Conservation (phyloP, 2,888 invertebrate species). For the Phragmatobia fuliginosa region DNA sequence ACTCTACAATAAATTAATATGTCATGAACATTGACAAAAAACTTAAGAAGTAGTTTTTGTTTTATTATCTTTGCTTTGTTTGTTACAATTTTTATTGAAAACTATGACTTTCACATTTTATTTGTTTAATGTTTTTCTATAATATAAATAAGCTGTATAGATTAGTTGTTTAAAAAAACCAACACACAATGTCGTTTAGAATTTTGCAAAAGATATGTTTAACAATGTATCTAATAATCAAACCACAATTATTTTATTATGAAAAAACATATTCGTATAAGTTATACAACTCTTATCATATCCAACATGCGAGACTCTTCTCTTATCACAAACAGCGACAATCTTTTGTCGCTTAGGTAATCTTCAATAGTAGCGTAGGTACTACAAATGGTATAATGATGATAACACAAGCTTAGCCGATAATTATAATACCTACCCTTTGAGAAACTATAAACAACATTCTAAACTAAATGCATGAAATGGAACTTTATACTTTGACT, state of each 20-base stretch:
- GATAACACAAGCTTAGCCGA: background rate
- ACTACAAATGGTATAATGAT: background rate
- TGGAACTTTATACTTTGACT: background rate
- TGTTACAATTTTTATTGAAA: too few relatives aligned
- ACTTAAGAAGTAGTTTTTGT: too few relatives aligned
- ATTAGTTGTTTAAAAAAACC: too few relatives aligned
- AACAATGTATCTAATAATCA: background rate
- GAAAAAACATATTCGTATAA: background rate
- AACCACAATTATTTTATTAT: background rate
- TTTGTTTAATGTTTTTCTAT: too few relatives aligned
- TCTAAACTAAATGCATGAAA: background rate
- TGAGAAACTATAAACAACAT: background rate
- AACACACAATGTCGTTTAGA: too few relatives aligned
- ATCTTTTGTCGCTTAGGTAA: background rate
- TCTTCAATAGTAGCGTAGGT: background rate
- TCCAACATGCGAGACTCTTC: background rate
- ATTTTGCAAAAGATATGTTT: background rate
- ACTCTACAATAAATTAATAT: too few relatives aligned
- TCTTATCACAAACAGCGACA: background rate
- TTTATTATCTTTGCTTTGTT: too few relatives aligned
- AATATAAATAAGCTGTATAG: too few relatives aligned
- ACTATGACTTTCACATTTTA: too few relatives aligned
- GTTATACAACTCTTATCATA: background rate
- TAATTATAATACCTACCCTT: background rate
- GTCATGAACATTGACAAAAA: too few relatives aligned